These are phyloP conservation scores for Xanthorhoe designata DNA, from an alignment of 2,888 invertebrate genomes.

Conservation along the genomic window DNA sequence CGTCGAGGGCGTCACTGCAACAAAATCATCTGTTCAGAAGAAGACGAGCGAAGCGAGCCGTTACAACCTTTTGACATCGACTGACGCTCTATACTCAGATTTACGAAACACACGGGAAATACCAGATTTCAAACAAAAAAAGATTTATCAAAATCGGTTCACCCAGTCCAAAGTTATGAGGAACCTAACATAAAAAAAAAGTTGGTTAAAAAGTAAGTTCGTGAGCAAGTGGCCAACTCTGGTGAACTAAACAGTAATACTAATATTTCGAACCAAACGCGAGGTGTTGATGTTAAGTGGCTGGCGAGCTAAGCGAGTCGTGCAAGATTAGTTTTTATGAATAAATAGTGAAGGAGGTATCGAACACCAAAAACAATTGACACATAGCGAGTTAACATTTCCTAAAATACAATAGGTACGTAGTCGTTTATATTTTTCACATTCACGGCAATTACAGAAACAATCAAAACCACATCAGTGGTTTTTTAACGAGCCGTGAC, in stretches of 20 bases:
- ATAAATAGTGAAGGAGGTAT: background rate
- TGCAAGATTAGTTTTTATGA: background rate
- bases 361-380: background rate
- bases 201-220: too few relatives aligned
- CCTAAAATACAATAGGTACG: background rate
- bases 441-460: constrained; percentile 16
- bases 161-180: too few relatives aligned
- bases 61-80: background rate
- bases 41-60: background rate
- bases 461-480: constrained; percentile 30
- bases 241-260: too few relatives aligned
- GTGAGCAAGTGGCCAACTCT: too few relatives aligned
- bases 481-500: constrained; percentile 10
- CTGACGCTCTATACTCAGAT: too few relatives aligned
- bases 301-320: background rate
- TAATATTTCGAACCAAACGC: too few relatives aligned
- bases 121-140: too few relatives aligned
- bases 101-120: too few relatives aligned
- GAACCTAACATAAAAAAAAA: too few relatives aligned
- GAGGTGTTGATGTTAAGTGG: background rate
- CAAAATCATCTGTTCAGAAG: constrained; percentile 15
- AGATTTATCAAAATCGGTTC: too few relatives aligned
- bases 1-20: constrained; percentile 97
- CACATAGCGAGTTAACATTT: background rate
- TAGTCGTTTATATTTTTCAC: constrained; percentile 2